phyloP scores from a whole-genome alignment of 2,888 invertebrate species.

The Watsonalla cultraria region DNA sequence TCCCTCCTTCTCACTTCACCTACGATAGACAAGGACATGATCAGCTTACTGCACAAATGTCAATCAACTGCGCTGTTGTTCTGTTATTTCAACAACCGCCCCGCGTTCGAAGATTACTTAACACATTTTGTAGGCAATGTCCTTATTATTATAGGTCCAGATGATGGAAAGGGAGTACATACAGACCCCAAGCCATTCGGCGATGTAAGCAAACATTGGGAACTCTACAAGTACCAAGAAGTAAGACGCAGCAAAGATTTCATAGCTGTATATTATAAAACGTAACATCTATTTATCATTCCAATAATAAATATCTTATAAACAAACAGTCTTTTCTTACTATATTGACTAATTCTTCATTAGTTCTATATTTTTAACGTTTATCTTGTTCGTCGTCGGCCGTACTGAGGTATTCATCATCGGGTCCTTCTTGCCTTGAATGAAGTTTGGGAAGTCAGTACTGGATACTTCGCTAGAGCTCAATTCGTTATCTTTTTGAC shows the following conservation, averaged over 20 bases:
- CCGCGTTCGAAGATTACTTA: slow-evolving; percentile 84
- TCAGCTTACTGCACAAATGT: slow-evolving; percentile 48
- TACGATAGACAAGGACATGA: slow-evolving; percentile 49
- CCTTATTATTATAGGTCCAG: slow-evolving; percentile 87
- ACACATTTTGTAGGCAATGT: slow-evolving; percentile 80
- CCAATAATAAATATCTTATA: slow-evolving; percentile 11
- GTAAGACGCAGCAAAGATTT: slow-evolving; percentile 81
- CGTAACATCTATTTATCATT: slow-evolving; percentile 1
- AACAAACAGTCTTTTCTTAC: slow-evolving; percentile 34
- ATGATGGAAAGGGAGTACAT: slow-evolving; percentile 78
- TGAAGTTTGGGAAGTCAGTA: slow-evolving; percentile 53
- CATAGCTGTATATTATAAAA: slow-evolving; percentile 70
- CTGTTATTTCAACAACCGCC: slow-evolving; percentile 88
- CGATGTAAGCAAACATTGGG: slow-evolving; percentile 78
- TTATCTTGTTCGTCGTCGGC: slow-evolving; percentile 65
- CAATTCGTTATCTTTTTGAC: slow-evolving; percentile 51
- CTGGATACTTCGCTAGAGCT: slow-evolving; percentile 29
- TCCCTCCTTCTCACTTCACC: slow-evolving; percentile 77
- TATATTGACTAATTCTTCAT: slow-evolving; percentile 58
- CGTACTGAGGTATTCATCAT: slow-evolving; percentile 70
- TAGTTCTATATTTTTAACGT: slow-evolving; percentile 71
- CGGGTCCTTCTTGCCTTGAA: slow-evolving; percentile 66
- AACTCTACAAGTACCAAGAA: slow-evolving; percentile 73
- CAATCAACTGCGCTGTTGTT: slow-evolving; percentile 82
- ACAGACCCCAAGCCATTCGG: slow-evolving; percentile 86